Evolutionary conservation across 1,140 invertebrate species (phyloP), one percentile per base, ranked within the genome.

Genomic region (Camponotus floridanus): DNA sequence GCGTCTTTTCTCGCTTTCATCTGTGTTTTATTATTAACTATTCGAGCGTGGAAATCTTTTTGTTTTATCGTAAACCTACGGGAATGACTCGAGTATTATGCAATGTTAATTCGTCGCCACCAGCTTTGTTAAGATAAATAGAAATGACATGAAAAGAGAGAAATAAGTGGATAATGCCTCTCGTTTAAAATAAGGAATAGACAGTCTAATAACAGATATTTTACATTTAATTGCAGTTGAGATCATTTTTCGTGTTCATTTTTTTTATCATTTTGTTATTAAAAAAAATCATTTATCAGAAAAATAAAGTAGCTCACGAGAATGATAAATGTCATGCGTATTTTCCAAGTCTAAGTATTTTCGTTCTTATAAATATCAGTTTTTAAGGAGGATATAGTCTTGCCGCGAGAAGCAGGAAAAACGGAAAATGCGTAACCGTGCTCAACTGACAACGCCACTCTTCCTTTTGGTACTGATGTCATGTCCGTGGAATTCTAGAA

Each of bases 401-500:
- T 61, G 18, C 6, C 57, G 57, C 8, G 18, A 55, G 26, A 33
- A 81, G 26, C 18, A 81, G 55, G 73, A 73, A 61, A 31, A 55
- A 31, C 26, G 18, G 55, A 61, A 73, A 83, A 9, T 73, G 48
- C 70, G 70, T 31, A 31, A 55, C 31, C 21, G 39, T 73, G 26
- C 67, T 5, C 18, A 33, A 55, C 70, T 73, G 81, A 73, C 78
- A 85, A 48, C 59, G 67, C 45, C 84, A 73, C 59, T 86, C 61
- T 76, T 89, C 45, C 62, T 89, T 70, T 86, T 68, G 48, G 42
- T 26, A 68, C 71, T 88, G 68, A 89, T 88, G 87, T 78, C 71
- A 76, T 21, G 83, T 89, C 84, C 86, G 79, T 79, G 57, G 70
- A 85, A 74, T 83, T 48, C 45, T 73, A 71, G 85, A 88, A 62